phyloP scores from a whole-genome alignment of 2,888 invertebrate genomes.

The Helicoverpa assulta region DNA sequence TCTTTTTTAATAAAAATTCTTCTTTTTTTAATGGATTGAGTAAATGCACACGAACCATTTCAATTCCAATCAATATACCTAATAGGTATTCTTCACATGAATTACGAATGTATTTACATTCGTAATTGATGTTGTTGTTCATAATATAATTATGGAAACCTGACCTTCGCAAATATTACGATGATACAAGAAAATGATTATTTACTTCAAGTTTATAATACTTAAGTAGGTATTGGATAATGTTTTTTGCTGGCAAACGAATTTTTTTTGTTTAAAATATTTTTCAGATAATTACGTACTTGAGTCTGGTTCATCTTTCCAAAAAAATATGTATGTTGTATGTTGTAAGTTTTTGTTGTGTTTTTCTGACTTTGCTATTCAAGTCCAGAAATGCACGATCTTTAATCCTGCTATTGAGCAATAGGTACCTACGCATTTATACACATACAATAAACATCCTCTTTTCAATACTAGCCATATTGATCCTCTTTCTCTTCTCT shows the following conservation, averaged over 20 bases:
- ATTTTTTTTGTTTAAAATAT: not conserved
- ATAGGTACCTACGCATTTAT: no score
- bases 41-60: not conserved
- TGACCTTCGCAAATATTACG: conserved; percentile 26
- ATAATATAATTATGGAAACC: conserved; percentile 21
- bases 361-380: no score
- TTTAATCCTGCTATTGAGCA: no score
- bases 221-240: not conserved
- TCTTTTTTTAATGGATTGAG: not conserved
- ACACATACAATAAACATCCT: no score
- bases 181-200: conserved; percentile 23
- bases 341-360: no score
- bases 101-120: not conserved
- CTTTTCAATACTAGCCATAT: no score
- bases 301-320: no score
- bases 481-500: no score
- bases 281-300: no score
- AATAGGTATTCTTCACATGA: not conserved
- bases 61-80: not conserved
- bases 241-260: not conserved
- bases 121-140: not conserved
- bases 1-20: no score
- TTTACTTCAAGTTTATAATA: not conserved
- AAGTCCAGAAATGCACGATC: no score
- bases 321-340: no score